These are phyloP conservation scores for Hypsibius dujardini DNA, from an alignment of 1,140 invertebrate genomes.

Conservation along the genomic window DNA sequence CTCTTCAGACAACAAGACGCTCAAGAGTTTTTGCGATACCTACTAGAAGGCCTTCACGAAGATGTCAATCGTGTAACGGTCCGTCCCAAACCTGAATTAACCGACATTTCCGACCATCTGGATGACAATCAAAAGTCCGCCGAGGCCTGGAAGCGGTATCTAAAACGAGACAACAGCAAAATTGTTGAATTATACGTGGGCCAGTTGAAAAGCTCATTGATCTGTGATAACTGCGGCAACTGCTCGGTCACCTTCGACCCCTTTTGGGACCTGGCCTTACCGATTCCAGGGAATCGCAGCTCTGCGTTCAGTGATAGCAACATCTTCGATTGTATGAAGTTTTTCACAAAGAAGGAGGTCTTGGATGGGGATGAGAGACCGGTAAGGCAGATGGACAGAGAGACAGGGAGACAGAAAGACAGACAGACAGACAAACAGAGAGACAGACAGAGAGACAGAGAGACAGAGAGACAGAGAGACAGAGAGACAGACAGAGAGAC, in stretches of 20 bases:
- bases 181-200: slow-evolving; percentile 83
- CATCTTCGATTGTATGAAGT: slow-evolving; percentile 47
- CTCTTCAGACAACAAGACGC: slow-evolving; percentile 44
- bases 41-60: slow-evolving; percentile 82
- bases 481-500: no score
- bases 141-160: slow-evolving; percentile 72
- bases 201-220: slow-evolving; percentile 74
- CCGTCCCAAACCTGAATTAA: slow-evolving; percentile 50
- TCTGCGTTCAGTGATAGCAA: neutral
- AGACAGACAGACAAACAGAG: neutral
- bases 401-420: neutral
- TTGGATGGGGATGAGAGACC: slow-evolving; percentile 84
- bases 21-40: slow-evolving; percentile 64
- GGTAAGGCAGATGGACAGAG: slow-evolving; percentile 33
- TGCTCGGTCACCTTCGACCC: slow-evolving; percentile 85
- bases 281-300: slow-evolving; percentile 45
- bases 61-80: slow-evolving; percentile 65
- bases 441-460: no score
- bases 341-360: slow-evolving; percentile 75
- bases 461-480: no score
- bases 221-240: slow-evolving; percentile 71
- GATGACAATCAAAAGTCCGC: slow-evolving; percentile 50
- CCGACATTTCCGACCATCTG: slow-evolving; percentile 62
- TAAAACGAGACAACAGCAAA: slow-evolving; percentile 63
- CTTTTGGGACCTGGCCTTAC: slow-evolving; percentile 71